Base-by-base conservation (phyloP, 2,797 vertebrate genomes). In the Corythornis leucogaster region DNA sequence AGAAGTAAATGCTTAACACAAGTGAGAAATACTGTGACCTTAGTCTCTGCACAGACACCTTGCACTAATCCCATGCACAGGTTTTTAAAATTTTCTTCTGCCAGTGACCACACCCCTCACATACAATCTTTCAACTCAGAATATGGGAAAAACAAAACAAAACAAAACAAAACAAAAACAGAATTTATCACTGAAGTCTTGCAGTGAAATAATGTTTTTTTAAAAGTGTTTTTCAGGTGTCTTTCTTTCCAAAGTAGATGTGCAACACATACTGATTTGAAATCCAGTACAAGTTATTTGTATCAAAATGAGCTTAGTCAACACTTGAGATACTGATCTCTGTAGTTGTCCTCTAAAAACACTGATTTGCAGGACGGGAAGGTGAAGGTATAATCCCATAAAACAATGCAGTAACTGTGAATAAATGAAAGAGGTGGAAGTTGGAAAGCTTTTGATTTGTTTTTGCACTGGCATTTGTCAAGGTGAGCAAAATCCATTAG, bases 401-500 rank as follows among this genome's bases (percentile, higher is more conserved):
- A 90, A 94, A 71, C 74, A 77, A 74, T 62, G 62, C 66, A 66
- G 54, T 71, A 76, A 89, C 66, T 66, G 76, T 40, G 69, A 88
- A 62, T 79, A 76, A 79, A 53, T 35, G 24, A 77, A 86, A 53
- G 74, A 66, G 82, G 63, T 87, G 73, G 45, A 75, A 85, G 90
- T 91, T 40, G 16, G 90, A 66, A 90, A 87, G 79, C 88, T 90
- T 89, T 92, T 91, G 76, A 93, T 84, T 92, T 80, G 63, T 89
- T 73, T 89, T 45, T 66, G 45, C 38, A 9, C 45, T 69, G 80
- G 66, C 28, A 42, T 90, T 96, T 87, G 67, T 89, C 81, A 96
- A 90, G 88, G 88, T 85, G 91, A 96, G 85, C 15, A 57, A 75
- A 95, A 94, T 85, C 93, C 92, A 90, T 92, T 90, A 91, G 69